Conservation (phyloP, 1,140 invertebrate species). For the Diploscapter pachys region DNA sequence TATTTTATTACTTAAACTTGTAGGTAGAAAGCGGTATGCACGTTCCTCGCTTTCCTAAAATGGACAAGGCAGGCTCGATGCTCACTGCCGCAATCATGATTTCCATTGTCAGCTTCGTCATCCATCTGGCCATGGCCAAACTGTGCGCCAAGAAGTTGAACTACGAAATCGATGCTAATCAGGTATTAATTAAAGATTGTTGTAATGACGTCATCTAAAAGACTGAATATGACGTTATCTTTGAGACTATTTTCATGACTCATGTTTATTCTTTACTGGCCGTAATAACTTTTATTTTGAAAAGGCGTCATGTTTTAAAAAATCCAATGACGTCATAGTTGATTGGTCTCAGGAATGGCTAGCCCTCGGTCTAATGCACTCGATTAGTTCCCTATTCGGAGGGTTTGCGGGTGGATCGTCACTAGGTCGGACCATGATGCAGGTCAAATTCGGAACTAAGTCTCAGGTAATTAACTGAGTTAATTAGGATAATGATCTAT, state of each 20-base stretch:
- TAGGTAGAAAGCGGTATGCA: conserved; percentile 30
- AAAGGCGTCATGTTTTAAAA: no score
- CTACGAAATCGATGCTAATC: conserved; percentile 62
- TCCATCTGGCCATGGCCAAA: conserved; percentile 63
- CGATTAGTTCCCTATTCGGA: conserved; percentile 60
- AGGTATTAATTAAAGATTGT: conserved; percentile 25
- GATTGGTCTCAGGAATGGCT: conserved; percentile 57
- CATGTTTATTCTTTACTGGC: no score
- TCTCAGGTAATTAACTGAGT: conserved; percentile 49
- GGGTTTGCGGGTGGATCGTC: conserved; percentile 62
- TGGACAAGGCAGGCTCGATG: conserved; percentile 44
- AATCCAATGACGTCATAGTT: no score
- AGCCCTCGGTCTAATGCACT: conserved; percentile 60
- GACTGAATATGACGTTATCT: no score
- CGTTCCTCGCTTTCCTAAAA: conserved; percentile 21
- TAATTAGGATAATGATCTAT: no score
- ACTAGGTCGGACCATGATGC: conserved; percentile 61
- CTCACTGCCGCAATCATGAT: conserved; percentile 59
- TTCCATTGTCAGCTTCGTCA: conserved; percentile 62
- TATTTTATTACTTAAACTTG: background rate
- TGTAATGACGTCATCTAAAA: no score
- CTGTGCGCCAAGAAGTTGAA: conserved; percentile 61
- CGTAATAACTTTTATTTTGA: no score
- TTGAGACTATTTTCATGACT: no score
- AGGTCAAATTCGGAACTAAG: conserved; percentile 61